Base-by-base conservation (phyloP, 2,113 vertebrate species). In the Oostethus manadensis region DNA sequence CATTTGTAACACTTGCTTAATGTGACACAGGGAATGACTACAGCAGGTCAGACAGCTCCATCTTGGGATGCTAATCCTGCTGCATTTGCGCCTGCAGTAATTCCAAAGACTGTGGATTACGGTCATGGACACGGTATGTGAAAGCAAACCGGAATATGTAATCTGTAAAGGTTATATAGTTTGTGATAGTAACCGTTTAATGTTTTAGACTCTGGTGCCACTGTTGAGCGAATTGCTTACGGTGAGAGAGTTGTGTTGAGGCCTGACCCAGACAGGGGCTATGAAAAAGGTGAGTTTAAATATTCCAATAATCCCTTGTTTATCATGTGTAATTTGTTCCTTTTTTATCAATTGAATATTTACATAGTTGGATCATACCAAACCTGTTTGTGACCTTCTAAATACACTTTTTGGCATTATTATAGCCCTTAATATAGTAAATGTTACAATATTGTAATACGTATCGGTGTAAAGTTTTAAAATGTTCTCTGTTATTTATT, bases 61-160 rank as follows among this genome's bases (percentile, higher is more conserved):
- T 23, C 93, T 33, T 93, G 93, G 90, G 93, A 96, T 80, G 13
- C 56, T 14, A 84, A 66, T 17, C 63, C 51, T 56, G 13, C 60
- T 66, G 29, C 67, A 72, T 73, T 92, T 48, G 92, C 91, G 68
- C 79, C 90, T 47, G 70, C 92, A 29, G 67, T 94, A 56, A 90
- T 94, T 63, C 92, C 95, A 56, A 95, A 98, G 80, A 99, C 94
- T 1, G 94, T 99, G 65, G 97, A 99, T 80, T 99, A 99, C 64
- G 84, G 74, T 3, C 91, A 93, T 23, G 89, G 97, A 0, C 90
- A 94, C 77, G 97, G 97, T 98, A 78, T 58, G 76, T 50, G 40
- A 17, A 35, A 15, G 38, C 46, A 45, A 44, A 26, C 9, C 35
- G 66, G n/a, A 40, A 23, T 8, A 71, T 81, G 10, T 54, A 0